Evolutionary conservation across 1,140 invertebrate species (phyloP).

Genomic region (Littorina saxatilis): DNA sequence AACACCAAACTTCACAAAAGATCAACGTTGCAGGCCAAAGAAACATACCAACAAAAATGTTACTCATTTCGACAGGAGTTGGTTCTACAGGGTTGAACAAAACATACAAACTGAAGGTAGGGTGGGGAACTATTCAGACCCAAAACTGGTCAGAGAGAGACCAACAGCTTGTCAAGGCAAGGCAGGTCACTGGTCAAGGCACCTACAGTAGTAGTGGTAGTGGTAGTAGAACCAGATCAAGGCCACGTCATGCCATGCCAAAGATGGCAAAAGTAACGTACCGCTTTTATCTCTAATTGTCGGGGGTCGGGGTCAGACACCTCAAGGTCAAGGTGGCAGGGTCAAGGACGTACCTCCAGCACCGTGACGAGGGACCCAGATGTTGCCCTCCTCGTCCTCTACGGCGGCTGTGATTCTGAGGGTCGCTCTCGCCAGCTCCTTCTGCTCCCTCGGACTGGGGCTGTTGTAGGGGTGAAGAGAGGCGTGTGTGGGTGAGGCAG

Average conservation of each 20-base stretch:
- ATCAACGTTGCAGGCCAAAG: background rate
- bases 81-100: background rate
- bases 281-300: background rate
- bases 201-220: constrained; percentile 9
- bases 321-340: constrained; percentile 29
- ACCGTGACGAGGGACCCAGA: constrained; percentile 61
- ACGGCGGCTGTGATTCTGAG: constrained; percentile 56
- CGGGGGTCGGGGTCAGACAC: constrained; percentile 9
- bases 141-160: background rate
- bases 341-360: constrained; percentile 43
- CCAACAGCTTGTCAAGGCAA: background rate
- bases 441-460: constrained; percentile 48
- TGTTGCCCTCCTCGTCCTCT: constrained; percentile 56
- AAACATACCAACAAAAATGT: background rate
- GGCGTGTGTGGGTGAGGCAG: constrained; percentile 2
- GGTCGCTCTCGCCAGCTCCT: constrained; percentile 56
- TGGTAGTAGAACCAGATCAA: background rate
- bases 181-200: background rate
- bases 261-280: constrained; percentile 30
- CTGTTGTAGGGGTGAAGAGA: constrained; percentile 38
- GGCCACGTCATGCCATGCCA: constrained; percentile 30
- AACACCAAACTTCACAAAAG: background rate
- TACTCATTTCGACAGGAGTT: no score
- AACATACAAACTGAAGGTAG: background rate
- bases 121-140: constrained; percentile 4